A percentile compares a stretch with the other conserved stretches of the same genome.
Conservation (phyloP, 2,797 vertebrate species). For the Brachymystax lenok region DNA sequence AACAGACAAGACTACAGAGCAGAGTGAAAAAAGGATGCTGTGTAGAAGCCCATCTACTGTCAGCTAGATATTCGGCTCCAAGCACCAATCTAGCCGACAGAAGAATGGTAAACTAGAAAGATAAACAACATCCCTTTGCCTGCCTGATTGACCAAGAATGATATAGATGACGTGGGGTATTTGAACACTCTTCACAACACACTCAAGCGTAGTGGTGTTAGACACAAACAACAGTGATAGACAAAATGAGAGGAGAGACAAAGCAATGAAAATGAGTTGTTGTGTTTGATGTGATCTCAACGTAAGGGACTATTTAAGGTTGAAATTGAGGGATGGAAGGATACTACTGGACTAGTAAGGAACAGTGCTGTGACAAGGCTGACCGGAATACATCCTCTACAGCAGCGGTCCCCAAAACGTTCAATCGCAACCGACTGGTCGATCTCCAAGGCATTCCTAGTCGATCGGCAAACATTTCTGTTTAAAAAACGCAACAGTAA, state of each 20-base stretch:
- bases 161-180: background rate
- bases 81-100: too few relatives aligned
- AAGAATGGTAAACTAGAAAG: background rate
- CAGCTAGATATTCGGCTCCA: background rate
- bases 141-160: background rate
- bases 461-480: too few relatives aligned
- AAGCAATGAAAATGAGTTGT: background rate
- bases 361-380: background rate
- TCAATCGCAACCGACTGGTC: too few relatives aligned
- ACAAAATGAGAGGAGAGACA: slow-evolving; percentile 26
- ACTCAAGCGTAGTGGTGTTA: slow-evolving; percentile 26
- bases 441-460: too few relatives aligned
- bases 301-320: background rate
- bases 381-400: background rate
- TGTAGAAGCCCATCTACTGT: background rate
- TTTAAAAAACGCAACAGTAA: too few relatives aligned
- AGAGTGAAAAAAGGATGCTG: background rate
- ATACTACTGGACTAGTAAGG: background rate
- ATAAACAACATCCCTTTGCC: background rate
- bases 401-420: background rate
- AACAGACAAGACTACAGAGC: background rate
- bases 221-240: background rate
- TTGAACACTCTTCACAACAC: slow-evolving; percentile 1
- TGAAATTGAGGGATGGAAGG: background rate
- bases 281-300: background rate